Base-by-base conservation (phyloP, 2,888 invertebrate genomes). In the Limnephilus rhombicus region DNA sequence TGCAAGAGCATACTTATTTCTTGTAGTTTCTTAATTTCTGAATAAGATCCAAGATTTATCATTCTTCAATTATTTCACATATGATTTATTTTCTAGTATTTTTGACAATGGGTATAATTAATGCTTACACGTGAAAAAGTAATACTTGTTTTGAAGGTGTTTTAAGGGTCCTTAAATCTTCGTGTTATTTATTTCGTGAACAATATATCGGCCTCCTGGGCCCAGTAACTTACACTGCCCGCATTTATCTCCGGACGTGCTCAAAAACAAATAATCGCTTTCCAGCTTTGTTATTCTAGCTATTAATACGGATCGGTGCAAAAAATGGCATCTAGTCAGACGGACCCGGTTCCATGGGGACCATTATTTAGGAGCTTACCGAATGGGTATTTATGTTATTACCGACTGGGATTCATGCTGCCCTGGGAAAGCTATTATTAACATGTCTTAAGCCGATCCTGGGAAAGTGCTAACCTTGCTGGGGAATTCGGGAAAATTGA, bases 181-280 rank as follows among this genome's bases (percentile, higher is more conserved):
- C 68, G 9, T 68, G 68, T 68, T 68, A 68, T 68, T 68, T 68
- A 68, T 68, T 68, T 68, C 68, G 68, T n/a, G 68, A 68, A 68
- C 68, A 68, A 68, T 68, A 68, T 68, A 86, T 45, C 45, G 86
- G 29, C 7, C 86, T 86, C 86, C 86, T 29, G 86, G 45, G 86
- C 13, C 49, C 86, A 13, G 45, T 86, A 86, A 86, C 45, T 86
- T 86, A 12, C 86, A 29, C 45, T 45, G 86, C 45, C 41, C 37
- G 24, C 86, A 86, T 86, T 45, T 41, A 86, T 86, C 86, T 86
- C 45, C 49, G 86, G n/a, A 68, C 68, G 68, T 68, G 68, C 41
- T 86, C 45, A 86, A 86, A 86, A 86, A 86, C 86, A 86, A 86
- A 86, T 86, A n/a, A 45, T 45, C 45, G 86, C 29, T 86, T 45